A percentile compares a stretch with the other conserved stretches of the same genome.
These are phyloP conservation scores for Hoplodrina blanda DNA, from an alignment of 2,888 invertebrate species.

Conservation along the genomic window DNA sequence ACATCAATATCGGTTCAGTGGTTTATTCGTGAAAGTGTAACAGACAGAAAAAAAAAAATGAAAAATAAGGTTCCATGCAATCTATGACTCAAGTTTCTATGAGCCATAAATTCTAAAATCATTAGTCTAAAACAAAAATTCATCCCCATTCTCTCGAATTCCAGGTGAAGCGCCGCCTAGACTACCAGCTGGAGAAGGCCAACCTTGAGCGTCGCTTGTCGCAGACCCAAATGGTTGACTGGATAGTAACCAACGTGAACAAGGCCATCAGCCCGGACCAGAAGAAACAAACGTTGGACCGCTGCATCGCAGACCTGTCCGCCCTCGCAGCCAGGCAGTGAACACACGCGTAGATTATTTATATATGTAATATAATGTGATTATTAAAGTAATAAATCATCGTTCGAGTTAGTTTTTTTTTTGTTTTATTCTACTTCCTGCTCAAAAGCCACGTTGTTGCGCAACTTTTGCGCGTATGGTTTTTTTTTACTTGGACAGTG, in stretches of 20 bases:
- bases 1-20: no score
- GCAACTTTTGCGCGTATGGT: no score
- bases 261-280: slow-evolving; percentile 98
- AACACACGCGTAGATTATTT: slow-evolving; percentile 63
- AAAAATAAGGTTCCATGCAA: no score
- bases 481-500: no score
- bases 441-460: no score
- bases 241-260: slow-evolving; percentile 96
- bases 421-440: slow-evolving; percentile 21
- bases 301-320: slow-evolving; percentile 96
- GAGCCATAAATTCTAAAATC: neutral
- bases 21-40: no score
- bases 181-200: slow-evolving; percentile 97
- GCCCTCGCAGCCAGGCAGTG: slow-evolving; percentile 91
- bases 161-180: slow-evolving; percentile 95
- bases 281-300: slow-evolving; percentile 97
- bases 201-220: slow-evolving; percentile 95
- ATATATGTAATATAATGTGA: slow-evolving; percentile 67
- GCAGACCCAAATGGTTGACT: slow-evolving; percentile 98
- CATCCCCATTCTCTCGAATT: slow-evolving; percentile 36
- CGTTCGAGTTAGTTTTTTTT: slow-evolving; percentile 58
- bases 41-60: no score
- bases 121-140: neutral
- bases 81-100: no score
- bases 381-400: slow-evolving; percentile 66